phyloP scores from a whole-genome alignment of 30 jellyfish, hydroid and myxozoan genomes.

The Morbakka virulenta region DNA sequence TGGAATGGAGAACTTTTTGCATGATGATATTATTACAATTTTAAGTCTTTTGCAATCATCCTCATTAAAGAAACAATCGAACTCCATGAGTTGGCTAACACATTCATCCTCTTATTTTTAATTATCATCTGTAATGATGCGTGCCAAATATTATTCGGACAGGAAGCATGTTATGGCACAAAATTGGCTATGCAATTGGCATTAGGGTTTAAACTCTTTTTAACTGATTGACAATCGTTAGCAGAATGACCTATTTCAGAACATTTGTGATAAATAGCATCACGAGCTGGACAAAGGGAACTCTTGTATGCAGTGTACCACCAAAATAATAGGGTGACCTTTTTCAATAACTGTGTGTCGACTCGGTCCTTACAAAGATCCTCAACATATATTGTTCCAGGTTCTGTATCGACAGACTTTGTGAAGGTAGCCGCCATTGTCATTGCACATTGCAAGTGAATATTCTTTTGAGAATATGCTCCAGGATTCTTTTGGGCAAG shows the following conservation, averaged over 20 bases:
- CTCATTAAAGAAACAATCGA: conserved; percentile 9
- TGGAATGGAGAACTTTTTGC: too few species aligned
- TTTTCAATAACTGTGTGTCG: too few species aligned
- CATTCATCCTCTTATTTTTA: conserved; percentile 6
- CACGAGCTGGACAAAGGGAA: conserved; percentile 53
- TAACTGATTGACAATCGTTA: conserved; percentile 47
- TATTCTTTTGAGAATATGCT: too few species aligned
- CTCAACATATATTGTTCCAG: too few species aligned
- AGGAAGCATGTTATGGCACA: too few species aligned
- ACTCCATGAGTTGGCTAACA: conserved; percentile 28
- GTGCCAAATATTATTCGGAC: conserved; percentile 44
- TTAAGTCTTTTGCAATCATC: conserved; percentile 1
- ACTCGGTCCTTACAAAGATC: too few species aligned
- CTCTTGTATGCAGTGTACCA: not conserved
- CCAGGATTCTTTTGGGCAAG: too few species aligned
- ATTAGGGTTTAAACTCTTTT: conserved; percentile 19
- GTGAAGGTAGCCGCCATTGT: too few species aligned
- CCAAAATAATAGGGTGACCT: conserved; percentile 2
- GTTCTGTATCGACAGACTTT: too few species aligned
- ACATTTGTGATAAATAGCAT: conserved; percentile 27
- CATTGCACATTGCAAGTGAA: too few species aligned
- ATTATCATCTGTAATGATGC: conserved; percentile 33
- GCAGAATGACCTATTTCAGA: conserved; percentile 56
- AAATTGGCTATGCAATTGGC: conserved; percentile 37
- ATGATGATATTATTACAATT: too few species aligned